Percentiles rank a stretch among this genome's conserved stretches.
These are phyloP conservation scores for Laodelphax striatellus DNA, from an alignment of 1,140 invertebrate genomes.

Conservation along the genomic window DNA sequence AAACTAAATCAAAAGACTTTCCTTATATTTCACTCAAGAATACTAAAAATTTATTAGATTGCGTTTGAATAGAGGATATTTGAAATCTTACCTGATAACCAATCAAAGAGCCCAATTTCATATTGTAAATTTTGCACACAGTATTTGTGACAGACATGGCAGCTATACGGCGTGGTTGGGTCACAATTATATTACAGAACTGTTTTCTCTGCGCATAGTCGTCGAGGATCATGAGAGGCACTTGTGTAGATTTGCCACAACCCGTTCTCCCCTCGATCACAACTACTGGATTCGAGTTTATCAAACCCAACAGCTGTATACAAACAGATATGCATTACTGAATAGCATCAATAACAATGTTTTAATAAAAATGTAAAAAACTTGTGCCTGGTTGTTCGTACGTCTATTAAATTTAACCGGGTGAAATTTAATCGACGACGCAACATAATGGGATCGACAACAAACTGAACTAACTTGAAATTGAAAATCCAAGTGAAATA, in stretches of 20 bases:
- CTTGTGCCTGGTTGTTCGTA: too few relatives aligned
- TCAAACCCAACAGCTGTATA: constrained; percentile 44
- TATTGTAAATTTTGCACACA: constrained; percentile 64
- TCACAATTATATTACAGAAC: constrained; percentile 74
- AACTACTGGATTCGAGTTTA: constrained; percentile 53
- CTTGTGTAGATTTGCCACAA: constrained; percentile 66
- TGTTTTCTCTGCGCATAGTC: constrained; percentile 42
- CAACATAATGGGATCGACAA: too few relatives aligned
- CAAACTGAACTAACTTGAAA: too few relatives aligned
- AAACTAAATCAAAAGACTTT: too few relatives aligned
- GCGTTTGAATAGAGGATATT: too few relatives aligned
- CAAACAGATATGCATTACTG: neutral
- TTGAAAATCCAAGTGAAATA: too few relatives aligned
- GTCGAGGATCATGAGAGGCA: constrained; percentile 81
- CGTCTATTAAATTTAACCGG: too few relatives aligned
- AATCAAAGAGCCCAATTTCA: constrained; percentile 62
- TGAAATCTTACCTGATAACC: constrained; percentile 59
- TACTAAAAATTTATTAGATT: too few relatives aligned
- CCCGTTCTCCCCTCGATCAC: constrained; percentile 86
- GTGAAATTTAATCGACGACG: too few relatives aligned
- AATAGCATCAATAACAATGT: constrained; percentile 18
- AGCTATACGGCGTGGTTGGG: constrained; percentile 76
- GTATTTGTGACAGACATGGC: constrained; percentile 69
- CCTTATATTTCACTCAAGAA: too few relatives aligned
- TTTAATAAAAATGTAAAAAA: too few relatives aligned